phyloP scores from a whole-genome alignment of 2,888 invertebrate species.

The Apantesis nais region DNA sequence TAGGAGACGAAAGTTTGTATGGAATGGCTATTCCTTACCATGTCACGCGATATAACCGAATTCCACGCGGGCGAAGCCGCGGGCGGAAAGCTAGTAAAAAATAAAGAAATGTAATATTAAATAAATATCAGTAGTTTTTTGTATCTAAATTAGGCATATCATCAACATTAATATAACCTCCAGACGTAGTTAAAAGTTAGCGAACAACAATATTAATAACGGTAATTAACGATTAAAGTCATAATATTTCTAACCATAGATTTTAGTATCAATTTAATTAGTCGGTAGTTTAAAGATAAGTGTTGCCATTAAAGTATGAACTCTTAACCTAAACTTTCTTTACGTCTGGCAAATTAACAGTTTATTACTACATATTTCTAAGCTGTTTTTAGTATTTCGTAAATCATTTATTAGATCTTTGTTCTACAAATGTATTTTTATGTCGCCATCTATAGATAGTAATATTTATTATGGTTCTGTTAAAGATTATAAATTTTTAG shows the following conservation, averaged over 20 bases:
- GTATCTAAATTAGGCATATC: neutral
- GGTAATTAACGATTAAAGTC: neutral
- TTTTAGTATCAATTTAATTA: neutral
- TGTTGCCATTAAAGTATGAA: neutral
- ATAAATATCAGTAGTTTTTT: neutral
- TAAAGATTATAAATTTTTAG: neutral
- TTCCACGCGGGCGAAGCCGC: too few species aligned
- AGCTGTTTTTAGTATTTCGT: neutral
- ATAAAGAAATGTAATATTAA: neutral
- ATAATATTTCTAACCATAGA: neutral
- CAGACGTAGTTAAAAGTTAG: neutral
- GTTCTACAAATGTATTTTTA: neutral
- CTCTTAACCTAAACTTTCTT: slow-evolving; percentile 2
- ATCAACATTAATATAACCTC: neutral
- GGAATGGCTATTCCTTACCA: too few species aligned
- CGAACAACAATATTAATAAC: neutral
- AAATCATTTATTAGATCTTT: neutral
- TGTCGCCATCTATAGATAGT: neutral
- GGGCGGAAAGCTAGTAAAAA: too few species aligned
- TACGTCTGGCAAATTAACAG: neutral
- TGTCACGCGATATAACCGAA: too few species aligned
- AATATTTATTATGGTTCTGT: neutral
- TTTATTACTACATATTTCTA: neutral
- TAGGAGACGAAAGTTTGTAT: too few species aligned
- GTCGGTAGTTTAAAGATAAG: neutral